Conservation (phyloP, 2,113 vertebrate species). For the Equus przewalskii region DNA sequence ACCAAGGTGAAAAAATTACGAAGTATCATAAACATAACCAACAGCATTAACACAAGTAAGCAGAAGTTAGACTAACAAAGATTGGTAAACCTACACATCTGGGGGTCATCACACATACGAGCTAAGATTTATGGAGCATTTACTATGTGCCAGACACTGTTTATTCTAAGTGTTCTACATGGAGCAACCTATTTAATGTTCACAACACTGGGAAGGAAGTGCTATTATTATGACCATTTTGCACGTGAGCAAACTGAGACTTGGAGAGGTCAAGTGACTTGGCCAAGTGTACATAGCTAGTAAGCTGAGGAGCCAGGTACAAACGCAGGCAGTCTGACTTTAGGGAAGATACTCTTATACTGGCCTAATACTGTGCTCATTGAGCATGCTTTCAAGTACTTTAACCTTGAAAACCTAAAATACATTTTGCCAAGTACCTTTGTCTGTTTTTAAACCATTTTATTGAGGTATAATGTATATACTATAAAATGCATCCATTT, state of each 20-base stretch:
- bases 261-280: neutral
- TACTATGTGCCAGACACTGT: neutral
- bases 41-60: neutral
- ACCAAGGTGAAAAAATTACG: neutral
- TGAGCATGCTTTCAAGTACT: neutral
- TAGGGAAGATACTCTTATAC: neutral
- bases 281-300: neutral
- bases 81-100: neutral
- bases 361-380: neutral
- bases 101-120: neutral
- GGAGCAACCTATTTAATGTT: neutral
- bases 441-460: neutral
- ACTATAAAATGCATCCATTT: neutral
- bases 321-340: neutral
- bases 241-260: neutral
- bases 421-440: conserved; percentile 13
- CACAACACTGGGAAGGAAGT: neutral
- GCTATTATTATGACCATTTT: neutral
- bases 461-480: neutral
- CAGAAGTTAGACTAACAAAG: neutral
- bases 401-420: neutral
- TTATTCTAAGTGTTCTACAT: neutral
- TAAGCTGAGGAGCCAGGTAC: neutral
- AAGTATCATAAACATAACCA: neutral
- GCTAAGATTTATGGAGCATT: neutral